A percentile compares a stretch with the other conserved stretches of the same genome.
These are phyloP conservation scores for Orchestia grillus DNA, from an alignment of 1,140 invertebrate species.

Conservation along the genomic window DNA sequence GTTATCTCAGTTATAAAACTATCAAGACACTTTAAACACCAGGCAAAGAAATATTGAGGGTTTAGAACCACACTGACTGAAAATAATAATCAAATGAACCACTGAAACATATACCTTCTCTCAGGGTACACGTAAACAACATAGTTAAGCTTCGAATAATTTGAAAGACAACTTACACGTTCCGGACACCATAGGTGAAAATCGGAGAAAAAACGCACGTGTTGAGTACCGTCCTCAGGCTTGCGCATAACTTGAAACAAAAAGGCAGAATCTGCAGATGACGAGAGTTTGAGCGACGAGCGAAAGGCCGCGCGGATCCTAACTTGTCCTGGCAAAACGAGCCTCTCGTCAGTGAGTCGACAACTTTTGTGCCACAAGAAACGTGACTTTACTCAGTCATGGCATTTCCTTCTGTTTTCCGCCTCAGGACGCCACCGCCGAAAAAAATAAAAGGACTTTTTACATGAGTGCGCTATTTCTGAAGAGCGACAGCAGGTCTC, in stretches of 20 bases:
- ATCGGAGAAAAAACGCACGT: background rate
- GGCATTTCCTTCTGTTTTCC: constrained; percentile 40
- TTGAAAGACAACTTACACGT: too few relatives aligned
- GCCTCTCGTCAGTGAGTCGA: background rate
- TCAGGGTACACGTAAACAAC: too few relatives aligned
- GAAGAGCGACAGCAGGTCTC: background rate
- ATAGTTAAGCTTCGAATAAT: too few relatives aligned
- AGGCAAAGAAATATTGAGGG: too few relatives aligned
- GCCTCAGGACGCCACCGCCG: background rate
- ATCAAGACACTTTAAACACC: too few relatives aligned
- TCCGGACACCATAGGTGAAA: too few relatives aligned
- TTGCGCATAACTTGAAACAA: background rate
- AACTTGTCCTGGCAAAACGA: background rate
- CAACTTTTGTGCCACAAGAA: constrained; percentile 21
- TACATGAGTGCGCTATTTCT: background rate
- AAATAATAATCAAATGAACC: too few relatives aligned
- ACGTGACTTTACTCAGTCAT: constrained; percentile 20
- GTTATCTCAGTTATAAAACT: too few relatives aligned
- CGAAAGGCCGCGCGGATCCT: background rate
- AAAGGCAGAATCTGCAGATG: background rate
- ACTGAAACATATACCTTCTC: too few relatives aligned
- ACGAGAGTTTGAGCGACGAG: background rate
- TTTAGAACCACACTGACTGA: too few relatives aligned
- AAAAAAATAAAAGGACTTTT: background rate
- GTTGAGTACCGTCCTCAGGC: background rate